Evolutionary conservation across 2,888 invertebrate species (phyloP), one percentile per base, ranked within the genome.

Genomic region (Cyaniris semiargus): DNA sequence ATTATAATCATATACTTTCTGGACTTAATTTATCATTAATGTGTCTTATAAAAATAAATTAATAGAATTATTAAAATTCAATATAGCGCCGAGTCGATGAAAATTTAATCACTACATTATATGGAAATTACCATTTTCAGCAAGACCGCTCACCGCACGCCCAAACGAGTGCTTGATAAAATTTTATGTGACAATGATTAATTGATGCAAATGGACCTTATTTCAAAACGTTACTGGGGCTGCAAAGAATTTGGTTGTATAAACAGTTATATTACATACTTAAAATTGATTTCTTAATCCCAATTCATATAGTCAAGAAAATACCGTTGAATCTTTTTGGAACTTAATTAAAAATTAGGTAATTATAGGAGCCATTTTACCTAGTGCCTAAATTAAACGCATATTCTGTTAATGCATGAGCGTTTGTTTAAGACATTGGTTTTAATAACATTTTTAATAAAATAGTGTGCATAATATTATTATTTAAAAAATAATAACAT

Each of bases 141-240:
- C 38, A 38, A 31, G 66, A 71, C 70, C 31, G 18, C 53, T 53
- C 53, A 18, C 31, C 70, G 34, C 34, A 38, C 21, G 38, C 38
- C 38, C n/a, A 71, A 71, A 71, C 38, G 70, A 71, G 34, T 18
- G 70, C 70, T 38, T 71, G 70, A 38, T 71, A 71, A 71, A 71
- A 71, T 38, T 71, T 71, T 71, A 71, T 71, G 70, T 38, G 70
- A 71, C 71, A 71, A 71, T 71, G 71, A 71, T 71, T 38, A 71
- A 71, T 71, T 71, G 38, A 71, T 71, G 15, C 21, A n/a, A 71
- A 71, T n/a, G 71, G 21, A 21, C 21, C 71, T 38, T 71, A 71
- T 71, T 71, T 71, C n/a, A 71, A n/a, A n/a, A 38, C 10, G 38
- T 10, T n/a, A 70, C 8, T 34, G 44, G 3, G 44, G 70, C 21